Percentiles rank a stretch among this genome's conserved stretches.
phyloP scores from a whole-genome alignment of 2,113 vertebrate genomes.

The Pseudonaja textilis region DNA sequence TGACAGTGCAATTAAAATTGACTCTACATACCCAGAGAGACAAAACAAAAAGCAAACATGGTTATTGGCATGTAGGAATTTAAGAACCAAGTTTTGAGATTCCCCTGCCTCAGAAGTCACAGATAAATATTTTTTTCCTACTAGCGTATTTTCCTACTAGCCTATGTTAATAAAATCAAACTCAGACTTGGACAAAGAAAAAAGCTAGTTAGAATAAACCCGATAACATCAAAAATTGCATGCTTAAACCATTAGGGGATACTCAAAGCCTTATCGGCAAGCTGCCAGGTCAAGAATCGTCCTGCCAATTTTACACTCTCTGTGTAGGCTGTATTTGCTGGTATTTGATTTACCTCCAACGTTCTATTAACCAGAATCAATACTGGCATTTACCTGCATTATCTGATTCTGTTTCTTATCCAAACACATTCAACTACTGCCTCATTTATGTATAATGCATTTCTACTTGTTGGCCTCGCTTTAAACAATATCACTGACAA shows the following conservation, averaged over 20 bases:
- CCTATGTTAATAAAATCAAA: not conserved
- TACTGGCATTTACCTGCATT: conserved; percentile 6
- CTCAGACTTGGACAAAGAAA: not conserved
- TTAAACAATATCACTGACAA: not conserved
- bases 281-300: not conserved
- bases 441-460: not conserved
- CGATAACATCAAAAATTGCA: not conserved
- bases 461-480: not conserved
- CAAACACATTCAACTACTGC: not conserved
- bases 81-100: not conserved
- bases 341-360: not conserved
- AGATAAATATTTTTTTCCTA: not conserved
- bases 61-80: not conserved
- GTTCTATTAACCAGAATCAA: conserved; percentile 8
- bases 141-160: not conserved
- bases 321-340: not conserved
- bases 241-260: not conserved
- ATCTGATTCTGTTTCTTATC: not conserved
- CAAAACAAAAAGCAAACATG: not conserved
- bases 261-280: not conserved
- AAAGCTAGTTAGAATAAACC: not conserved
- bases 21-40: not conserved
- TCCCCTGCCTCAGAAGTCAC: not conserved
- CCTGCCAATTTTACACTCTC: not conserved
- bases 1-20: not conserved